Conservation (phyloP, 1,140 invertebrate genomes). For the Pseudomyrmex pallidus region DNA sequence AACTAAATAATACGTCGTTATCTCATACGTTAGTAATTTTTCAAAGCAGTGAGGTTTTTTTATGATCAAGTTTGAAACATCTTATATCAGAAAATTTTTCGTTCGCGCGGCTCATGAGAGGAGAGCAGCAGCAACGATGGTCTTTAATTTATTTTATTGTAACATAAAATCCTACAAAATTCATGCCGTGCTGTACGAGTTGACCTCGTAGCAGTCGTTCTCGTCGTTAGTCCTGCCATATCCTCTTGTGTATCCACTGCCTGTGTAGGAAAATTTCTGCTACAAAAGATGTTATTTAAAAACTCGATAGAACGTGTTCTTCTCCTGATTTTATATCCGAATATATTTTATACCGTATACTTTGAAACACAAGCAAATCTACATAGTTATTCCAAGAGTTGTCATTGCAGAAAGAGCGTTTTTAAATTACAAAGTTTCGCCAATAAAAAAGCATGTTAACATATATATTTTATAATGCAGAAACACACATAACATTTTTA, state of each 20-base stretch:
- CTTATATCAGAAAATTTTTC: constrained; percentile 6
- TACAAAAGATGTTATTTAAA: constrained; percentile 18
- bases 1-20: background rate
- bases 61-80: constrained; percentile 24
- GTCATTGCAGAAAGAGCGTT: background rate
- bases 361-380: background rate
- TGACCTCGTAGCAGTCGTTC: constrained; percentile 29
- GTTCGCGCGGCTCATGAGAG: constrained; percentile 16
- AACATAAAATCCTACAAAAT: constrained; percentile 66
- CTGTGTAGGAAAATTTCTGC: constrained; percentile 15
- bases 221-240: constrained; percentile 43
- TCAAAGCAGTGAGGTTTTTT: background rate
- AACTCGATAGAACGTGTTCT: constrained; percentile 10
- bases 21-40: background rate
- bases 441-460: constrained; percentile 2
- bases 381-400: constrained; percentile 2
- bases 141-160: constrained; percentile 70
- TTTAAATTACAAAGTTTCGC: constrained; percentile 7
- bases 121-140: constrained; percentile 25
- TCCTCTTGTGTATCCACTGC: background rate
- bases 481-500: too few species aligned
- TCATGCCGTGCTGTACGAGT: constrained; percentile 22
- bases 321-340: background rate
- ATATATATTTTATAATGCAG: constrained; percentile 7
- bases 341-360: background rate